A percentile compares a stretch with the other conserved stretches of the same genome.
These are phyloP conservation scores for Delichon dasypus DNA, from an alignment of 2,797 vertebrate species.

Conservation along the genomic window DNA sequence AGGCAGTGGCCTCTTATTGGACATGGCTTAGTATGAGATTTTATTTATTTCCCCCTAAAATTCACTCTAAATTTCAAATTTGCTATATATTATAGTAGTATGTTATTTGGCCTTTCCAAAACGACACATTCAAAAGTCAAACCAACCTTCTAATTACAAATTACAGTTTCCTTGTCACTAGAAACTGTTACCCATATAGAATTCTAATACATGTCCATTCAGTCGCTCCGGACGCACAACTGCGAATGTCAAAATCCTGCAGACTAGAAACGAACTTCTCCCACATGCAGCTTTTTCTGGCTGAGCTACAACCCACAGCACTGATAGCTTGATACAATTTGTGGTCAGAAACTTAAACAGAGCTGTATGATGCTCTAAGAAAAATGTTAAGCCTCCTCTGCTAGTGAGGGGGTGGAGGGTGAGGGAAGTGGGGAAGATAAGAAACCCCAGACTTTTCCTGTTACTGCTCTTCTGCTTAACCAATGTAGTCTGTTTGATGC, in stretches of 20 bases:
- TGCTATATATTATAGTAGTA: not conserved
- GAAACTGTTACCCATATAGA: not conserved
- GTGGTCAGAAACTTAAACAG: slow-evolving; percentile 24
- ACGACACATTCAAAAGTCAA: not conserved
- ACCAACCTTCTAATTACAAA: not conserved
- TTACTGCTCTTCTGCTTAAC: not conserved
- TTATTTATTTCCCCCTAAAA: not conserved
- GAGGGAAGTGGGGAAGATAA: not conserved
- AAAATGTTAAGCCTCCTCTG: slow-evolving; percentile 1
- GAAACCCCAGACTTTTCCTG: not conserved
- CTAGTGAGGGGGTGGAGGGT: not conserved
- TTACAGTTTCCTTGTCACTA: not conserved
- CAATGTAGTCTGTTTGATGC: not conserved
- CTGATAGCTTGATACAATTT: slow-evolving; percentile 21
- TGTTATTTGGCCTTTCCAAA: not conserved
- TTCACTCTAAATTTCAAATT: not conserved
- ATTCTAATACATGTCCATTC: not conserved
- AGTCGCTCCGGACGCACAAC: not conserved
- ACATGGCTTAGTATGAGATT: not conserved
- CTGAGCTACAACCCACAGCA: slow-evolving; percentile 24
- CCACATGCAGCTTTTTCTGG: slow-evolving; percentile 40
- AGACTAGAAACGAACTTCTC: slow-evolving; percentile 12
- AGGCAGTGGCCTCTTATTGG: not conserved
- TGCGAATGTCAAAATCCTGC: slow-evolving; percentile 25
- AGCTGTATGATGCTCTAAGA: not conserved